These are phyloP conservation scores for Drosophila longiperda DNA, from an alignment of 2,888 invertebrate species.

Conservation along the genomic window DNA sequence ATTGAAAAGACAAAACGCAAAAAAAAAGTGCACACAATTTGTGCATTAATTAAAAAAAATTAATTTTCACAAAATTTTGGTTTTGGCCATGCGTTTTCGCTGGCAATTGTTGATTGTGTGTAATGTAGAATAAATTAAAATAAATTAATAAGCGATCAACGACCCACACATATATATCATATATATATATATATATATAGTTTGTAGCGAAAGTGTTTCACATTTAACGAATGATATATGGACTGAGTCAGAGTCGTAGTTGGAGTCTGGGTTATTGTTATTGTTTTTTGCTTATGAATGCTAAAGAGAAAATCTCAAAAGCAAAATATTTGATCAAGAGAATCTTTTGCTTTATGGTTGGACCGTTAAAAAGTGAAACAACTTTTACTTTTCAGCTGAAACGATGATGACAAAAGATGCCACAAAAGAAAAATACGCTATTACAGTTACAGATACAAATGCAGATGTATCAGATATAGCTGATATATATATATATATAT, in stretches of 20 bases:
- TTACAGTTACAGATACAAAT: slow-evolving; percentile 10
- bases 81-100: slow-evolving; percentile 19
- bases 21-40: slow-evolving; percentile 16
- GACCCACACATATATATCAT: slow-evolving; percentile 9
- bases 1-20: slow-evolving; percentile 26
- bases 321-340: slow-evolving; percentile 54
- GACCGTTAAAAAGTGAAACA: slow-evolving; percentile 65
- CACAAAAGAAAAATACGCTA: slow-evolving; percentile 11
- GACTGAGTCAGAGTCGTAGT: neutral
- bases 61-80: slow-evolving; percentile 45
- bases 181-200: slow-evolving; percentile 8
- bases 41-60: slow-evolving; percentile 51
- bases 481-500: too few relatives aligned
- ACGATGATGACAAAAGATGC: slow-evolving; percentile 42
- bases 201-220: slow-evolving; percentile 33
- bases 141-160: slow-evolving; percentile 31
- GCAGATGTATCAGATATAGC: neutral
- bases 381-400: slow-evolving; percentile 72
- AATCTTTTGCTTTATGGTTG: slow-evolving; percentile 56
- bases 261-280: slow-evolving; percentile 8
- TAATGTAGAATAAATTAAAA: slow-evolving; percentile 38
- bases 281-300: slow-evolving; percentile 41
- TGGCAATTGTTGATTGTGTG: slow-evolving; percentile 20
- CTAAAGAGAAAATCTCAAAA: slow-evolving; percentile 63
- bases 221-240: slow-evolving; percentile 16